Evolutionary conservation across 2,797 vertebrate genomes (phyloP), one percentile per base, ranked within the genome.

Genomic region (Atherinosoma microstoma): DNA sequence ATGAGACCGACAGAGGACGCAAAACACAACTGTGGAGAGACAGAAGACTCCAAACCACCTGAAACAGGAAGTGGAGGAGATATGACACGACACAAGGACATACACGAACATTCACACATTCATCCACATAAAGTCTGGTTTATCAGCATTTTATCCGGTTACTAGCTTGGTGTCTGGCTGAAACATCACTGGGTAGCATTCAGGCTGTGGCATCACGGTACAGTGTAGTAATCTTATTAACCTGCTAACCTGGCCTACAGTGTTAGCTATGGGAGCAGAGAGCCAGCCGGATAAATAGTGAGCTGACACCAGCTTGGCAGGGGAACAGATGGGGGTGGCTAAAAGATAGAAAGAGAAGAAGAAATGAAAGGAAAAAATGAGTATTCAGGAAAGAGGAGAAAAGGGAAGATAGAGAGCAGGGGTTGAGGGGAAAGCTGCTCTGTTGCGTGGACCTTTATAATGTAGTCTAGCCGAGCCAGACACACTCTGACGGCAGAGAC

Each of bases 401-500:
- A 38, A 49, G 30, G 69, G 18, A 2, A 60, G 27, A 15, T n/a
- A 35, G 18, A 54, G 36, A 53, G 38, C 7, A 49, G 27, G 35
- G 18, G 34, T 6, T 36, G 29, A 8, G 30, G 0, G 67, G 70
- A 12, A 36, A 30, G 59, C 47, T 73, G 74, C 73, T 38, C 62
- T 13, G 76, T 54, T 60, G 70, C 64, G 47, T 80, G 67, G 47
- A 89, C 86, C 88, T 89, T 73, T 79, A 90, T 82, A 80, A 87
- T 3, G 76, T 64, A 61, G 75, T 78, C 68, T 83, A 90, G 82
- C 82, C 67, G 70, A 79, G 82, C 71, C 82, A 89, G 84, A 86
- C 87, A 88, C 75, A 84, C 85, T 77, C 90, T 87, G 86, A 84
- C 59, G 59, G 86, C 89, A 86, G 83, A 87, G 67, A 89, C 73